Conservation (phyloP, 2,113 vertebrate species). For the Neopipo cinnamomea region DNA sequence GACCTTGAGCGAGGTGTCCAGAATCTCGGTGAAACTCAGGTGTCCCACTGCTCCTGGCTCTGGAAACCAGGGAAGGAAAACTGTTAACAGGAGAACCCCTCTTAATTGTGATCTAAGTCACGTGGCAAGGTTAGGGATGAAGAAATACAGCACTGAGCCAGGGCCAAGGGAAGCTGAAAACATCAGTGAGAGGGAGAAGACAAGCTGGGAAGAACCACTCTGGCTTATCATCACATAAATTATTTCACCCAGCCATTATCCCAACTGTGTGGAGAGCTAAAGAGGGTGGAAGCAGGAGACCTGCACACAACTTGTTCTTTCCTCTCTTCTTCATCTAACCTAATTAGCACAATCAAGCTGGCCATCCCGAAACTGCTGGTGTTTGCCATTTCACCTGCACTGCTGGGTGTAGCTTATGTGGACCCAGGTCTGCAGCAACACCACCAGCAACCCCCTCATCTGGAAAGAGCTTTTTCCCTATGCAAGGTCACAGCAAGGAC, state of each 20-base stretch:
- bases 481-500: background rate
- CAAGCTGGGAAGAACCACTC: background rate
- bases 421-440: background rate
- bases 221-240: background rate
- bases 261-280: background rate
- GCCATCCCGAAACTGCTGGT: background rate
- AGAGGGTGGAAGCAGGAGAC: background rate
- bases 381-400: background rate
- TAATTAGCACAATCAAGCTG: background rate
- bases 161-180: slow-evolving; percentile 2
- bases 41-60: slow-evolving; percentile 88
- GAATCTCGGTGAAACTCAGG: slow-evolving; percentile 93
- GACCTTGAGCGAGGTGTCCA: slow-evolving; percentile 94
- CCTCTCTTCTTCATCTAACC: background rate
- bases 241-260: background rate
- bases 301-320: background rate
- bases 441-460: background rate
- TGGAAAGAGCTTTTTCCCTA: background rate
- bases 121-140: background rate
- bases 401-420: background rate
- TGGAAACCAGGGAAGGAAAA: slow-evolving; percentile 62
- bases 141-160: background rate
- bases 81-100: background rate
- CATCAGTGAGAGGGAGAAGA: background rate
- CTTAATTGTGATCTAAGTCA: background rate